These are phyloP conservation scores for Stenodera caucasica DNA, from an alignment of 2,888 invertebrate genomes.

Conservation along the genomic window DNA sequence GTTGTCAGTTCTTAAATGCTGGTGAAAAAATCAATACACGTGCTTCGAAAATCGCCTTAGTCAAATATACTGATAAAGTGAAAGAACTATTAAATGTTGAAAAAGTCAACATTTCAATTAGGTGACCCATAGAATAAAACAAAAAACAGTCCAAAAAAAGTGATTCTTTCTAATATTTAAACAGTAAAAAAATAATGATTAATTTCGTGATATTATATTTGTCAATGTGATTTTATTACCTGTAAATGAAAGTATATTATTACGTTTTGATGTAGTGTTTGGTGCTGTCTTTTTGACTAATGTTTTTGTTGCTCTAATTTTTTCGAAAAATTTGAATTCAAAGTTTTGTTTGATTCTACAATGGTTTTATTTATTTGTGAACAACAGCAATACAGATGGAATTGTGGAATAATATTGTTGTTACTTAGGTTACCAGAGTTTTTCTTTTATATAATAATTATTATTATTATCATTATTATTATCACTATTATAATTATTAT, in stretches of 20 bases:
- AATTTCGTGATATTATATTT: slow-evolving; percentile 25
- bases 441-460: no score
- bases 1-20: slow-evolving; percentile 75
- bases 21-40: slow-evolving; percentile 80
- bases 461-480: no score
- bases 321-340: neutral
- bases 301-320: neutral
- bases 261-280: neutral
- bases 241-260: slow-evolving; percentile 8
- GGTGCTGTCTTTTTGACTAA: neutral
- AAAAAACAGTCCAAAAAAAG: neutral
- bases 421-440: slow-evolving; percentile 2
- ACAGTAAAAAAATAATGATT: slow-evolving; percentile 6
- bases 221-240: slow-evolving; percentile 23
- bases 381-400: neutral
- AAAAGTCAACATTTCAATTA: slow-evolving; percentile 66
- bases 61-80: slow-evolving; percentile 83
- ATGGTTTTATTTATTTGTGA: neutral
- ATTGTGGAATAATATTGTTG: neutral
- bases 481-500: no score
- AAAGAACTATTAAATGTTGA: slow-evolving; percentile 80
- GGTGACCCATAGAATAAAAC: slow-evolving; percentile 54
- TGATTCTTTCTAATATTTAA: slow-evolving; percentile 1
- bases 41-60: slow-evolving; percentile 78
- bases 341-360: neutral